Evolutionary conservation across 2,113 vertebrate genomes (phyloP), one percentile per base, ranked within the genome.

Genomic region (Crypturellus undulatus): DNA sequence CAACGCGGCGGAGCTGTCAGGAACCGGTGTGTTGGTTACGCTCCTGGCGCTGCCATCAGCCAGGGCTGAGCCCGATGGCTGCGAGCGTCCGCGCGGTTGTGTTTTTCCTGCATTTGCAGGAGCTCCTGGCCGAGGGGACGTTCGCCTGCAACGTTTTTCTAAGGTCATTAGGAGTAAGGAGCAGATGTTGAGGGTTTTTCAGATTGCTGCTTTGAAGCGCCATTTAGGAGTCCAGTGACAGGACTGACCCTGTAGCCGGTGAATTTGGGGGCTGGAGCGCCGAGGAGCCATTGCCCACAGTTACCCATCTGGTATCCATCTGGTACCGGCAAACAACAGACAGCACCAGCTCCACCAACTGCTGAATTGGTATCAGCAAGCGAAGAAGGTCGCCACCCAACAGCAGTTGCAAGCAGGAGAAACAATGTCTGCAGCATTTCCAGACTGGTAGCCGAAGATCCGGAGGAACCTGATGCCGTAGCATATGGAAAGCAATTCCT

Each of bases 291-390:
- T 96, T 97, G 97, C 95, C 97, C 97, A 92, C 86, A 97, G 79
- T 97, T 97, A 96, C 96, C 97, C 98, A 98, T 98, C 98, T 98
- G 98, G 97, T 95, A 97, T 97, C 97, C 98, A 98, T 98, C 97
- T 98, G 98, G 97, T 96, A 95, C 90, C 96, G 96, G 90, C 47
- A 88, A 98, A 95, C 96, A 96, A 97, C 97, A 98, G 97, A 97
- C 94, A 98, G 97, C 93, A 97, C 97, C 96, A 97, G 91, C 92
- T 78, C 59, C 97, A 97, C 96, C 96, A 97, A 97, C 96, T 98
- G 97, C 97, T 97, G 94, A 96, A 94, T 83, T 96, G 96, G 96
- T 97, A 95, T 95, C 96, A 77, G 96, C 84, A 95, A 95, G 96
- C 90, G 95, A 96, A 87, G 96, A 92, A 95, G 96, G 96, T 96